Conservation (phyloP, 2,888 invertebrate species). For the Alviniconcha strummeri region DNA sequence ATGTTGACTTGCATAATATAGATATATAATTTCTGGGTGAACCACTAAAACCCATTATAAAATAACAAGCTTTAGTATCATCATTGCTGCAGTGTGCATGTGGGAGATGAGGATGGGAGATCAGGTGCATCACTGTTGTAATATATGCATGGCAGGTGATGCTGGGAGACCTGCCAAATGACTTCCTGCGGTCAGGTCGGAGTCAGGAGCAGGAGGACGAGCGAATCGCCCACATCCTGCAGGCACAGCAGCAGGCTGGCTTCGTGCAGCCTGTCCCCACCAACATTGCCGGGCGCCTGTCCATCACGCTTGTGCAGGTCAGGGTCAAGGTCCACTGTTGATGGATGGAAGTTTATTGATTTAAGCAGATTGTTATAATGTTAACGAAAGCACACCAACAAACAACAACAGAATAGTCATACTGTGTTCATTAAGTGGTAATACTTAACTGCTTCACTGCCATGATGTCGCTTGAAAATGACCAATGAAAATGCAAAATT, state of each 20-base stretch:
- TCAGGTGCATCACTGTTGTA: not conserved
- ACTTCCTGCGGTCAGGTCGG: slow-evolving; percentile 82
- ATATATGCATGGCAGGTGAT: slow-evolving; percentile 77
- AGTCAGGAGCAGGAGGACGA: slow-evolving; percentile 82
- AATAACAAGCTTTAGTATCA: not conserved
- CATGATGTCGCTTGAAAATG: too few species aligned
- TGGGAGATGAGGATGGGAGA: not conserved
- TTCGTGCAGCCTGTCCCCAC: slow-evolving; percentile 66
- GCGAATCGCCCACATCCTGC: slow-evolving; percentile 78
- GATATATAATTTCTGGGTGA: not conserved
- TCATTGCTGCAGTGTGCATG: not conserved
- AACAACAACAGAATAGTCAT: too few species aligned
- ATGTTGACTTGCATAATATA: too few species aligned
- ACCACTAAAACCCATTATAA: not conserved
- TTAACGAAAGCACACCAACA: too few species aligned
- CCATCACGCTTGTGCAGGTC: slow-evolving; percentile 89
- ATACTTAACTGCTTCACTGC: too few species aligned
- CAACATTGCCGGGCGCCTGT: slow-evolving; percentile 82
- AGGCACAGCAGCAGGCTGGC: slow-evolving; percentile 71
- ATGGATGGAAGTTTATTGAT: too few species aligned
- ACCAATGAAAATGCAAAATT: too few species aligned
- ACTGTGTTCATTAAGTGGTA: too few species aligned
- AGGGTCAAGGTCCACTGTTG: not conserved
- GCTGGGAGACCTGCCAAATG: slow-evolving; percentile 85
- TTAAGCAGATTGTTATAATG: too few species aligned